phyloP scores from a whole-genome alignment of 2,888 invertebrate species.

The Athrips mouffetella region DNA sequence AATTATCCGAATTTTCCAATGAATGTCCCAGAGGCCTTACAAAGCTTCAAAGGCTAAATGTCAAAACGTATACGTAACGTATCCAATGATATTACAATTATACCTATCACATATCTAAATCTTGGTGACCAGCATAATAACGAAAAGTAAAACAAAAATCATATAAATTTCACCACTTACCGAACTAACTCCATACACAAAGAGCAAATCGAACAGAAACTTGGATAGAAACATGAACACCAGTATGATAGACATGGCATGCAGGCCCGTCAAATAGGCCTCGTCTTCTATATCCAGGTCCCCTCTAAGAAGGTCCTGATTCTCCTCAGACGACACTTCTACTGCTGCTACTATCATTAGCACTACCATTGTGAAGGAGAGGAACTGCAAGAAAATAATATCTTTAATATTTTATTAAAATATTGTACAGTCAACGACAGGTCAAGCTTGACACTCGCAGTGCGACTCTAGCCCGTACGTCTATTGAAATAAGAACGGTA shows the following conservation, averaged over 20 bases:
- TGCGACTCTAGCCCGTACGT: no score
- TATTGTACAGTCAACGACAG: no score
- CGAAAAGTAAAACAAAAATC: background rate
- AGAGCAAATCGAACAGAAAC: slow-evolving; percentile 54
- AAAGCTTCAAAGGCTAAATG: no score
- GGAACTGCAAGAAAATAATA: slow-evolving; percentile 33
- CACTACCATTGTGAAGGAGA: slow-evolving; percentile 46
- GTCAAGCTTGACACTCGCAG: no score
- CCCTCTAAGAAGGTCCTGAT: slow-evolving; percentile 16
- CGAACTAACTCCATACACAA: slow-evolving; percentile 39
- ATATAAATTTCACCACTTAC: background rate
- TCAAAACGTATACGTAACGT: no score
- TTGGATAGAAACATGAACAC: slow-evolving; percentile 59
- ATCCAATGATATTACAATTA: no score
- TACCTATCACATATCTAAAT: no score
- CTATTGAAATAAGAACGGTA: no score
- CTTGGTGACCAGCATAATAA: no score
- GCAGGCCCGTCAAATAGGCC: slow-evolving; percentile 52
- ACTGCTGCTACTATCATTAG: slow-evolving; percentile 48
- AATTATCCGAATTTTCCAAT: no score
- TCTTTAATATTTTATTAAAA: no score
- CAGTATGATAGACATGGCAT: slow-evolving; percentile 60
- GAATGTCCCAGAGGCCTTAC: no score
- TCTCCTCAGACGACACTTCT: slow-evolving; percentile 35
- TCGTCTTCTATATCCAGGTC: slow-evolving; percentile 38